Evolutionary conservation across 1,140 invertebrate genomes (phyloP).

Genomic region (Polypedilum pembai): DNA sequence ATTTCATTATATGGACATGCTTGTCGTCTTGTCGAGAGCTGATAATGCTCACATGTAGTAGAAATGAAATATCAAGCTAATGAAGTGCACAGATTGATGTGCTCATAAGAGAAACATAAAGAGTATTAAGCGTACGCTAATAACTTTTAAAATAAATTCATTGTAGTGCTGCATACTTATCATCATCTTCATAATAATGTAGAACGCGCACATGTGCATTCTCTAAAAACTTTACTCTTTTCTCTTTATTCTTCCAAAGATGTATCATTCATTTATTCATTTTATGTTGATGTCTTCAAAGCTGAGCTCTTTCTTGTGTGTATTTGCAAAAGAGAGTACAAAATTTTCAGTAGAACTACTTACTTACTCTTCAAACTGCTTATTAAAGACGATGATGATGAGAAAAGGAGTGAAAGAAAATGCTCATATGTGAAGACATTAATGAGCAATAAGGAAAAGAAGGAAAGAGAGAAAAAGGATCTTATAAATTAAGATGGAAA

Average conservation of each 20-base stretch:
- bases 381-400: not conserved
- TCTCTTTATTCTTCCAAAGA: not conserved
- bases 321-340: not conserved
- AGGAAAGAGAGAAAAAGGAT: not conserved
- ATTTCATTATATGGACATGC: not conserved
- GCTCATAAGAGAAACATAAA: not conserved
- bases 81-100: not conserved
- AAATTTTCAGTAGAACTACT: not conserved
- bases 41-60: not conserved
- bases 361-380: not conserved
- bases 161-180: not conserved
- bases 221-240: not conserved
- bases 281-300: not conserved
- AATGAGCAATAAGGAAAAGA: too few species aligned
- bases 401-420: not conserved
- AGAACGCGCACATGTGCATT: slow-evolving; percentile 10
- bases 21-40: too few species aligned
- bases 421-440: too few species aligned
- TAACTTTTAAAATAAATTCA: not conserved
- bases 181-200: not conserved
- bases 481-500: slow-evolving; percentile 20
- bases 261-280: slow-evolving; percentile 19
- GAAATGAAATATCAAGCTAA: not conserved
- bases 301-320: not conserved
- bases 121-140: not conserved